These are phyloP conservation scores for Gasterosteus aculeatus DNA, from an alignment of 2,113 vertebrate genomes.

Conservation along the genomic window DNA sequence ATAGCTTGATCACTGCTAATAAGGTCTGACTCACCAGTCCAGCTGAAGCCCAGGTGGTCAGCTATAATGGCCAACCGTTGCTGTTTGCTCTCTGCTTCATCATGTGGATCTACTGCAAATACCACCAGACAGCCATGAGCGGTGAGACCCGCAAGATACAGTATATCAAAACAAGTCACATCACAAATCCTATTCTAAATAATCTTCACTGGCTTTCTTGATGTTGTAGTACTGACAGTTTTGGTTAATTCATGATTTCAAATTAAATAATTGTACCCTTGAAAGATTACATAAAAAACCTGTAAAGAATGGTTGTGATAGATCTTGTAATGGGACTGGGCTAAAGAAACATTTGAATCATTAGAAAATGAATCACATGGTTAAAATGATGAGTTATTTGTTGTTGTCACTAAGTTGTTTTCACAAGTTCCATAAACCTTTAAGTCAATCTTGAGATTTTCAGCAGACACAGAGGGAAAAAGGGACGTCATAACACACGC, in stretches of 20 bases:
- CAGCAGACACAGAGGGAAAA: constrained; percentile 77
- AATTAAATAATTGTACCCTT: background rate
- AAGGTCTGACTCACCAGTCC: constrained; percentile 86
- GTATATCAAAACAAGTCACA: constrained; percentile 39
- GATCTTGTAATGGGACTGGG: background rate
- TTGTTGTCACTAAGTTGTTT: constrained; percentile 33
- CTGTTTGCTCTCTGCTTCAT: constrained; percentile 88
- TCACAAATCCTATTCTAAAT: background rate
- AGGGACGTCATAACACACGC: constrained; percentile 81
- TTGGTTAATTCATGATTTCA: background rate
- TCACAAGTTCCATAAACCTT: constrained; percentile 57
- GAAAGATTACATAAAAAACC: background rate
- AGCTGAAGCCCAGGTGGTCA: constrained; percentile 98
- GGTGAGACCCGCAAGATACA: constrained; percentile 32
- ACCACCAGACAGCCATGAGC: constrained; percentile 78
- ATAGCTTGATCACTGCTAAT: background rate
- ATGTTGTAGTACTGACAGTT: constrained; percentile 14
- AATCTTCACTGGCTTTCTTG: constrained; percentile 76
- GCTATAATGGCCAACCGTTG: constrained; percentile 92
- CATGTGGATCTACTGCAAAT: constrained; percentile 89
- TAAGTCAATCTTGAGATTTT: constrained; percentile 93
- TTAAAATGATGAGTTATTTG: constrained; percentile 2
- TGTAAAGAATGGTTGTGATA: constrained; percentile 2
- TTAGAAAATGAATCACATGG: background rate
- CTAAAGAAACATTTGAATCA: background rate